Evolutionary conservation across 2,113 vertebrate species (phyloP).

Genomic region (Callaeas wilsoni): DNA sequence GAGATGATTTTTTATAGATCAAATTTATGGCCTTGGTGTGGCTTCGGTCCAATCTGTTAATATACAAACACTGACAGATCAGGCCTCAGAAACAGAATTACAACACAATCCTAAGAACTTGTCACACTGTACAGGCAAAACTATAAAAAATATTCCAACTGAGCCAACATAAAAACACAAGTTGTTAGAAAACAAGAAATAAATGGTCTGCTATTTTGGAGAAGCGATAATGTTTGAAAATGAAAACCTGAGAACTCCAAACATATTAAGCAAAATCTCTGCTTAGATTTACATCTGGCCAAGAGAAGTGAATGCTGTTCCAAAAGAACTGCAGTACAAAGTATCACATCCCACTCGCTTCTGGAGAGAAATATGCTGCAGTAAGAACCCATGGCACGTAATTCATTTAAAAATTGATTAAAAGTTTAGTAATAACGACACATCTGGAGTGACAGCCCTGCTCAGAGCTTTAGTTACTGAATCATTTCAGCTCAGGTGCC

Average conservation of each 20-base stretch:
- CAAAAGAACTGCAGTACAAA: slow-evolving; percentile 43
- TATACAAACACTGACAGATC: not conserved
- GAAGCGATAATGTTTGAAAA: slow-evolving; percentile 31
- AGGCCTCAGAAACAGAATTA: not conserved
- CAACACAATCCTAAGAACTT: not conserved
- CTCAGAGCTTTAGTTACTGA: not conserved
- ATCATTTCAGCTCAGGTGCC: not conserved
- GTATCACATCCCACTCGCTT: slow-evolving; percentile 49
- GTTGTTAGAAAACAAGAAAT: slow-evolving; percentile 49
- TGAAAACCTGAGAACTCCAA: slow-evolving; percentile 24
- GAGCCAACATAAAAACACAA: slow-evolving; percentile 26
- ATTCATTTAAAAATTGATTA: not conserved
- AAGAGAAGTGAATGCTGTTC: not conserved
- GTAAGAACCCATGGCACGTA: not conserved
- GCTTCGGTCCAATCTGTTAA: not conserved
- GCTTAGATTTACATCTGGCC: slow-evolving; percentile 33
- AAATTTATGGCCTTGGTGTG: not conserved
- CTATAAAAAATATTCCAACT: not conserved
- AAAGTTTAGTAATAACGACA: not conserved
- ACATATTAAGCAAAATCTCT: slow-evolving; percentile 26
- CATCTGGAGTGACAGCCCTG: not conserved
- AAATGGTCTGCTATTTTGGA: slow-evolving; percentile 38
- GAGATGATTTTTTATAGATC: not conserved
- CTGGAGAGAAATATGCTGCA: slow-evolving; percentile 42
- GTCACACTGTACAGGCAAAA: not conserved